phyloP scores from a whole-genome alignment of 1,140 invertebrate species.

The Aricia agestis region DNA sequence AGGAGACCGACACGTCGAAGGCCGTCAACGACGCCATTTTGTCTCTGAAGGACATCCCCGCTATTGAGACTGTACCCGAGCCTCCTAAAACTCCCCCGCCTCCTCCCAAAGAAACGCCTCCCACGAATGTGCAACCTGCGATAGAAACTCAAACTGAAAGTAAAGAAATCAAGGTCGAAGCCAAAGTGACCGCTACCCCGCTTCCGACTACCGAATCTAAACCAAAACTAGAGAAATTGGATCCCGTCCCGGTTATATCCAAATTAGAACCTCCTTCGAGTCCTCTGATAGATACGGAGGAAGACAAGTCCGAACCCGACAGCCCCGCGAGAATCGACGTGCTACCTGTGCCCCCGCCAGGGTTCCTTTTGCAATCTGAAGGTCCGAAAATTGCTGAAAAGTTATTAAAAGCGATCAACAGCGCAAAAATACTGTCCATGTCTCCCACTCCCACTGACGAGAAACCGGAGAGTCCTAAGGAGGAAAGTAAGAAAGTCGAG shows the following conservation, averaged over 20 bases:
- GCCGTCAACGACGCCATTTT: constrained; percentile 36
- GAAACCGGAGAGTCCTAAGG: constrained; percentile 47
- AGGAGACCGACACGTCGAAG: constrained; percentile 20
- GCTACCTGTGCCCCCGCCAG: constrained; percentile 67
- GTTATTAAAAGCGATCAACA: constrained; percentile 77
- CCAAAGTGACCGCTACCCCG: constrained; percentile 39
- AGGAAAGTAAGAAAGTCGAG: constrained; percentile 46
- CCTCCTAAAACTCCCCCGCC: constrained; percentile 51
- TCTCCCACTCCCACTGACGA: constrained; percentile 62
- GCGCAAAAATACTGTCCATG: constrained; percentile 67
- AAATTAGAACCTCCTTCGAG: constrained; percentile 63
- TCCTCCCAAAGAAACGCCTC: background rate
- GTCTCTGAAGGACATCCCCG: constrained; percentile 38
- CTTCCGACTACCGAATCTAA: constrained; percentile 47
- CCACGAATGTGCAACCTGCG: background rate
- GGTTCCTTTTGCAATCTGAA: constrained; percentile 68
- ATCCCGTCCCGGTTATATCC: constrained; percentile 42
- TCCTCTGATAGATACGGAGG: constrained; percentile 74
- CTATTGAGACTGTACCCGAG: constrained; percentile 41
- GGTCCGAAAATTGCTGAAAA: constrained; percentile 79
- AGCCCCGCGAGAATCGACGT: constrained; percentile 69
- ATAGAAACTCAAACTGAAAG: constrained; percentile 31
- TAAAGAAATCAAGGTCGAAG: constrained; percentile 37
- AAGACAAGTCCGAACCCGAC: constrained; percentile 77
- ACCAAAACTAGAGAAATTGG: constrained; percentile 52